A percentile compares a stretch with the other conserved stretches of the same genome.
These are phyloP conservation scores for Tachycineta bicolor DNA, from an alignment of 2,113 vertebrate species.

Conservation along the genomic window DNA sequence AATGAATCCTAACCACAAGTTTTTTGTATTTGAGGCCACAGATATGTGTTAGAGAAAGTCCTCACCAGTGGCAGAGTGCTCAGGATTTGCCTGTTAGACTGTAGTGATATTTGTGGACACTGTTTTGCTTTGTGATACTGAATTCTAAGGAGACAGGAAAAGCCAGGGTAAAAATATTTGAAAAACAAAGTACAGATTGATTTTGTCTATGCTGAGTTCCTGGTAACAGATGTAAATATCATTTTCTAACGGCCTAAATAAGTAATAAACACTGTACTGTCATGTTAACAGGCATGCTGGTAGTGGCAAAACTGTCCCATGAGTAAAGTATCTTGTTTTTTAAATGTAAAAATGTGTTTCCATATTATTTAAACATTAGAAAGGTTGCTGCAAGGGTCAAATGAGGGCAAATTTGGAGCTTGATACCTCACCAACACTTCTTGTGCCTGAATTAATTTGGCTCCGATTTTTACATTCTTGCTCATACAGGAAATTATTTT, in stretches of 20 bases:
- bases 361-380: neutral
- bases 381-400: neutral
- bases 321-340: neutral
- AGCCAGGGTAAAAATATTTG: neutral
- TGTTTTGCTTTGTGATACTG: neutral
- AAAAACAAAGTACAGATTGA: neutral
- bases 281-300: neutral
- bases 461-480: slow-evolving; percentile 13
- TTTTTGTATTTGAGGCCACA: neutral
- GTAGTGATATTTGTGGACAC: neutral
- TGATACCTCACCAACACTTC: neutral
- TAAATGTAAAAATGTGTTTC: neutral
- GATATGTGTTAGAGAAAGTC: neutral
- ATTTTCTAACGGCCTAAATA: neutral
- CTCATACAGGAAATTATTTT: slow-evolving; percentile 35
- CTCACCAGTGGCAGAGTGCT: neutral
- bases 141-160: neutral
- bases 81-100: neutral
- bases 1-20: neutral
- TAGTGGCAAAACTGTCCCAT: neutral
- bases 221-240: neutral
- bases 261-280: neutral
- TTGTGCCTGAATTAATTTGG: neutral
- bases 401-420: neutral
- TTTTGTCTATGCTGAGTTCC: neutral